Base-by-base conservation (phyloP, 2,797 vertebrate genomes). In the Rhabdomys pumilio region DNA sequence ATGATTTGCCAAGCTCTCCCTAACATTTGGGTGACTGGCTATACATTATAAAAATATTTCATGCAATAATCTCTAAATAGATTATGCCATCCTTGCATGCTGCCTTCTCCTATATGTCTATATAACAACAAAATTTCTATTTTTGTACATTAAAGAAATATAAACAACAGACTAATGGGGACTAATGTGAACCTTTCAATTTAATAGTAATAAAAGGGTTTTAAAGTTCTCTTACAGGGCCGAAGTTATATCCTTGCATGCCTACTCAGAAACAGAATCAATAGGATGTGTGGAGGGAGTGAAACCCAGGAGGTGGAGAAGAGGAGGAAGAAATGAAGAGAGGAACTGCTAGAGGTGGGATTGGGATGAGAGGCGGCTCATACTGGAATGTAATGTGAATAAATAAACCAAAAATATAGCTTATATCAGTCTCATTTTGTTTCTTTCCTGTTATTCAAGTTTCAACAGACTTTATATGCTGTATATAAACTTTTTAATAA, bases 101-200 rank as follows among this genome's bases (percentile, higher is more conserved):
- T 79, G 31, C 2, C 12, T 85, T 91, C 31, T 85, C 24, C 55
- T 19, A 67, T 3, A 69, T 77, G 41, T 29, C 9, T 69, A 6
- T 31, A 80, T 19, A 94, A 88, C 11, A 22, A 81, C 29, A 47
- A 65, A 44, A 8, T 81, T 92, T 95, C 47, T 11, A 31, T 31
- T 92, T 77, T 93, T 84, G 12, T 90, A 67, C 82, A 93, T 69
- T 95, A 75, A 87, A 83, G 24, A 55, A 91, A 83, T 17, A 65
- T 76, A 67, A 22, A 81, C 4, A 76, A 88, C 17, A 90, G 3
- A 67, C 2, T 77, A 47, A 47, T 89, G 41, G 1, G 86, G n/a
- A 91, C 55, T 63, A 79, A 88, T 83, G 4, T 73, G 14, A 22
- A 14, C 20, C 13, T 31, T 89, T 75, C 1, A 89, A 69, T 41